phyloP scores from a whole-genome alignment of 2,113 vertebrate genomes.

The Anseranas semipalmata region DNA sequence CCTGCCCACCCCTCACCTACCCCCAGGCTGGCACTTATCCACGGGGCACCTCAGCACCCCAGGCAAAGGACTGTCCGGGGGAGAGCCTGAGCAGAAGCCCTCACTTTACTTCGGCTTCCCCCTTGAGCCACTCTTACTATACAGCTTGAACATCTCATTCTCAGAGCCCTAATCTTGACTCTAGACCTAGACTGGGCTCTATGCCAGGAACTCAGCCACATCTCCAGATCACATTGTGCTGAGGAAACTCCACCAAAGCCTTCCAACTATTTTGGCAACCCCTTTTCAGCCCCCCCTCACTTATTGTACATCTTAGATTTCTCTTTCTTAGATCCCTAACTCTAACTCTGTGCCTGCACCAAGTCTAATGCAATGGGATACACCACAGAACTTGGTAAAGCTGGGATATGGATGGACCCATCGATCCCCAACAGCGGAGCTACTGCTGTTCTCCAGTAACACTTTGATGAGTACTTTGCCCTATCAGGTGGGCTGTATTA shows the following conservation, averaged over 20 bases:
- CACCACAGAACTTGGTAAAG: background rate
- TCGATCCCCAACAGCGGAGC: too few relatives aligned
- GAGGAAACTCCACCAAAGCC: background rate
- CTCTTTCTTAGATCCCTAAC: background rate
- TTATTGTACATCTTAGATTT: background rate
- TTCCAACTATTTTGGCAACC: background rate
- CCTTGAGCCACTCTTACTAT: background rate
- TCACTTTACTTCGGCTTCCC: accelerated
- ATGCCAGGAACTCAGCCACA: background rate
- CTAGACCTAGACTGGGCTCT: background rate
- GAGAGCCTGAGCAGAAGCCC: background rate
- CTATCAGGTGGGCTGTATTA: background rate
- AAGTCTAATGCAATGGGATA: background rate
- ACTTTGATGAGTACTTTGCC: background rate
- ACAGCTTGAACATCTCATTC: background rate
- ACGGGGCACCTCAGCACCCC: background rate
- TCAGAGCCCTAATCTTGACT: background rate
- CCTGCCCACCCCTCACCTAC: background rate
- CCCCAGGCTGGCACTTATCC: background rate
- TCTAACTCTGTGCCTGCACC: background rate
- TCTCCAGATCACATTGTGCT: background rate
- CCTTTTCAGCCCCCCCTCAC: background rate
- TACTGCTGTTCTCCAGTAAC: too few relatives aligned
- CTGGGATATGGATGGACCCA: background rate
- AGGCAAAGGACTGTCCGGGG: background rate